A percentile compares a stretch with the other conserved stretches of the same genome.
These are phyloP conservation scores for Lipotes vexillifer DNA, from an alignment of 2,113 vertebrate genomes.

Conservation along the genomic window DNA sequence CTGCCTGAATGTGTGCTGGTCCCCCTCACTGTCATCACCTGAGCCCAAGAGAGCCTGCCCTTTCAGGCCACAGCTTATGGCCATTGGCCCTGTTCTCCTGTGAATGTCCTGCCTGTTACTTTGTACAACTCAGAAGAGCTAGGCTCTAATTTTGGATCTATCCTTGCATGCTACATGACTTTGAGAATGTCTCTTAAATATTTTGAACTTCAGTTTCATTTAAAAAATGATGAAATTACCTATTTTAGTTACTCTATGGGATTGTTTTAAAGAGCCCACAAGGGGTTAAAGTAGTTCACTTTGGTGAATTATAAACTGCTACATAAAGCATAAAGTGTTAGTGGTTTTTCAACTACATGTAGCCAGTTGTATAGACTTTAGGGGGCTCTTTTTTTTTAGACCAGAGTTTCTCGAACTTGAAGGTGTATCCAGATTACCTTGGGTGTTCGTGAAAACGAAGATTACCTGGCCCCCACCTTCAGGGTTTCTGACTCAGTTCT, in stretches of 20 bases:
- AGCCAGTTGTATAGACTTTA: not conserved
- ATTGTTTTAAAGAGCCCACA: conserved; percentile 39
- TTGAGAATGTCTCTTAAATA: conserved; percentile 49
- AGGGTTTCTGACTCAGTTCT: not conserved
- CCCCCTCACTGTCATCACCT: not conserved
- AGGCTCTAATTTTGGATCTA: conserved; percentile 32
- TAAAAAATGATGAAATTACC: conserved; percentile 3
- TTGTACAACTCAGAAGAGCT: not conserved
- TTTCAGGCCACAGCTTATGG: not conserved
- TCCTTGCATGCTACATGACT: conserved; percentile 17
- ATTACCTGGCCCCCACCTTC: not conserved
- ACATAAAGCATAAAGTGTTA: not conserved
- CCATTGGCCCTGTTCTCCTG: not conserved
- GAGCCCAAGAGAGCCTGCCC: not conserved
- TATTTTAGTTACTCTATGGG: conserved; percentile 20
- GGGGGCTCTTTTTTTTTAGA: not conserved
- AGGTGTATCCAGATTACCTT: not conserved
- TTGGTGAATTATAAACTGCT: not conserved
- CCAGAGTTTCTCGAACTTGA: not conserved
- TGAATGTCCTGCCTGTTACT: not conserved
- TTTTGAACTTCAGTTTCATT: conserved; percentile 28
- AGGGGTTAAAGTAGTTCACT: not conserved
- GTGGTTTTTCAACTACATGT: not conserved
- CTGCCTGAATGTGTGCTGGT: not conserved
- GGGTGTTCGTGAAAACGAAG: not conserved